Conservation (phyloP, 2,113 vertebrate genomes). For the Lepus americanus region DNA sequence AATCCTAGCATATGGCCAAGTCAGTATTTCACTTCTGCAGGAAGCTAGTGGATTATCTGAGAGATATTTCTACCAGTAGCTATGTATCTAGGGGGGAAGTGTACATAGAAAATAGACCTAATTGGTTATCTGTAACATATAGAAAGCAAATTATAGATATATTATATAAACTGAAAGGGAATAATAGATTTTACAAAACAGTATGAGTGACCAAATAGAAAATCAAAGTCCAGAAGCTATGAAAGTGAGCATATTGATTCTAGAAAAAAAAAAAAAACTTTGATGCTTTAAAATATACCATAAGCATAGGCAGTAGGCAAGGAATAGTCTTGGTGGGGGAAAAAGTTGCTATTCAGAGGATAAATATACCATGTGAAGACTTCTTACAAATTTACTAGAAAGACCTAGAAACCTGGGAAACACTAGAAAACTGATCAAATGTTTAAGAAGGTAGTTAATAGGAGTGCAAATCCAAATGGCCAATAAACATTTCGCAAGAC, state of each 20-base stretch:
- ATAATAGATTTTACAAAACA: not conserved
- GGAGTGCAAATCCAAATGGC: not conserved
- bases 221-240: not conserved
- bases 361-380: not conserved
- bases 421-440: not conserved
- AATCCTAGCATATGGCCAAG: not conserved
- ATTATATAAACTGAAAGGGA: not conserved
- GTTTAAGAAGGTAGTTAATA: not conserved
- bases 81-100: not conserved
- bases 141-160: not conserved
- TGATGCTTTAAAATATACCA: not conserved
- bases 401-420: not conserved
- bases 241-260: conserved; percentile 11
- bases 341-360: too few relatives aligned
- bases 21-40: not conserved
- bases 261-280: not conserved
- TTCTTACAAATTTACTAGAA: not conserved
- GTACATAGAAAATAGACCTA: not conserved
- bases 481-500: not conserved
- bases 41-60: not conserved
- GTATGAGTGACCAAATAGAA: not conserved
- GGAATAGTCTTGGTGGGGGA: not conserved
- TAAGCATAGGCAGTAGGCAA: not conserved
- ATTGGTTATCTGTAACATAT: not conserved
- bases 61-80: not conserved